A percentile compares a stretch with the other conserved stretches of the same genome.
Conservation (phyloP, 2,113 vertebrate genomes). For the Halcyon malimbica region DNA sequence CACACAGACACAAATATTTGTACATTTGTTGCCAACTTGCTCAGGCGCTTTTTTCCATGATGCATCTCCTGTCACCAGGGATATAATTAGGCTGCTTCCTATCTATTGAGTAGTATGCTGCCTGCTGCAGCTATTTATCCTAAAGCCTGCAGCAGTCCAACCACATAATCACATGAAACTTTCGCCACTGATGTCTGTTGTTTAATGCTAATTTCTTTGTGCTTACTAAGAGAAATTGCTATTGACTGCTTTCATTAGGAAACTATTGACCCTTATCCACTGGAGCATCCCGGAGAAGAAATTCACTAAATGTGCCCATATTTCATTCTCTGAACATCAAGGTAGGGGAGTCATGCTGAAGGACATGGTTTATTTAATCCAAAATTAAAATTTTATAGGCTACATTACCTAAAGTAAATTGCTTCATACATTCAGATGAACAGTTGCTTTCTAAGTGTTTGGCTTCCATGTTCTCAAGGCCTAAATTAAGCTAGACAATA, state of each 20-base stretch:
- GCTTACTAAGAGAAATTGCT: conserved; percentile 84
- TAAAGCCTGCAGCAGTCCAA: conserved; percentile 35
- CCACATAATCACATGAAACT: conserved; percentile 54
- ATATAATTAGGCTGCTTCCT: conserved; percentile 24
- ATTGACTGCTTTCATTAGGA: conserved; percentile 86
- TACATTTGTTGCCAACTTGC: background rate
- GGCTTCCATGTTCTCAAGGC: conserved; percentile 49
- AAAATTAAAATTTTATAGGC: conserved; percentile 86
- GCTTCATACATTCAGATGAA: conserved; percentile 79
- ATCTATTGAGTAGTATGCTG: background rate
- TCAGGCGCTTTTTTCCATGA: background rate
- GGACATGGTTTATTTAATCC: conserved; percentile 81
- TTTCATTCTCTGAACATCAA: conserved; percentile 83
- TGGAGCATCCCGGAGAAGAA: conserved; percentile 75
- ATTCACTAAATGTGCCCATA: conserved; percentile 81
- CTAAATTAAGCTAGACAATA: conserved; percentile 52
- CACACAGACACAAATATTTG: conserved; percentile 13
- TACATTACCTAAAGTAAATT: conserved; percentile 84
- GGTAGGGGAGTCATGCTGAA: conserved; percentile 69
- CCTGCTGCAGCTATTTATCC: conserved; percentile 37
- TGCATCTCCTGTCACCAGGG: background rate
- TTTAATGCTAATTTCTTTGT: conserved; percentile 79
- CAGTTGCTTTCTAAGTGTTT: conserved; percentile 71
- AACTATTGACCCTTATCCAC: conserved; percentile 83
- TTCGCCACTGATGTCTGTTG: conserved; percentile 35